Conservation (phyloP, 2,888 invertebrate species). For the Vanessa cardui region DNA sequence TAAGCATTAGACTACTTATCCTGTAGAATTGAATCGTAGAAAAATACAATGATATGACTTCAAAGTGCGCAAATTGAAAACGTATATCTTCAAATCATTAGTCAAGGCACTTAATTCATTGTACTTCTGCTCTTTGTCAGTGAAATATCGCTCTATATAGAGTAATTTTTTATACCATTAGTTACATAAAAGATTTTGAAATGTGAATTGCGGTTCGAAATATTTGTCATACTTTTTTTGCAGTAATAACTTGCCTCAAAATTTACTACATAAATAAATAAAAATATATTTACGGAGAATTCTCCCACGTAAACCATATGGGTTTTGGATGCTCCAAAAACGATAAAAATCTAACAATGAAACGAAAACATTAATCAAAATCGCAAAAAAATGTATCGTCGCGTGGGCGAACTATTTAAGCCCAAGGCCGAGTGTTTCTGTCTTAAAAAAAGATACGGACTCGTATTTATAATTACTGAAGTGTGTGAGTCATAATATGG, state of each 20-base stretch:
- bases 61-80: slow-evolving; percentile 50
- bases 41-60: slow-evolving; percentile 30
- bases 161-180: slow-evolving; percentile 27
- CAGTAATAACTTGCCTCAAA: background rate
- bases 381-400: slow-evolving; percentile 65
- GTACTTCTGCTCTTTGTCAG: slow-evolving; percentile 48
- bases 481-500: too few relatives aligned
- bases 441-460: background rate
- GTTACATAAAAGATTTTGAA: slow-evolving; percentile 19
- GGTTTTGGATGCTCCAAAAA: slow-evolving; percentile 57
- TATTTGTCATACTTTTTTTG: background rate
- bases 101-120: slow-evolving; percentile 65
- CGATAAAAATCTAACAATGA: slow-evolving; percentile 62
- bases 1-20: background rate
- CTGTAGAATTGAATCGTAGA: background rate
- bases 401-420: slow-evolving; percentile 53
- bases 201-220: slow-evolving; percentile 25
- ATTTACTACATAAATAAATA: background rate
- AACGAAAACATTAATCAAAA: slow-evolving; percentile 70
- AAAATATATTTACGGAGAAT: background rate
- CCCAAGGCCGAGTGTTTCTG: background rate
- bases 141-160: slow-evolving; percentile 48
- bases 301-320: slow-evolving; percentile 3
- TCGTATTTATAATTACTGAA: too few relatives aligned
- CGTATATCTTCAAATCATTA: slow-evolving; percentile 63